Percentiles rank a stretch among this genome's conserved stretches.
Evolutionary conservation across 2,113 vertebrate species (phyloP).

Genomic region (Prietella phreatophila): DNA sequence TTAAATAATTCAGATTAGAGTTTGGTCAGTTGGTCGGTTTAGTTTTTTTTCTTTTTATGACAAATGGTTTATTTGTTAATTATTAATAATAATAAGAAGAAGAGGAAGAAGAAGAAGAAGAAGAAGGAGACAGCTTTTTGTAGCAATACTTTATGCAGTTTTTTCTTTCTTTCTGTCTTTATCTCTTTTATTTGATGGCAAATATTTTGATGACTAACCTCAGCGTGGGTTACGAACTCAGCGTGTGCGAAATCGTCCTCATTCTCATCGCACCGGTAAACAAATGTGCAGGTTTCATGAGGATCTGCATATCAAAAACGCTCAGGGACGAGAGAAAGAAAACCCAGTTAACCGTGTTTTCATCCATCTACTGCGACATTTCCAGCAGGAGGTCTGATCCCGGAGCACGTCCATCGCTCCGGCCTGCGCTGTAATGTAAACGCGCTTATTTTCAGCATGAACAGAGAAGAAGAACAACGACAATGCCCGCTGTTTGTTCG

Average conservation of each 20-base stretch:
- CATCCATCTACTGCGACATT: conserved; percentile 65
- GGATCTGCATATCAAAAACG: conserved; percentile 77
- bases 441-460: conserved; percentile 66
- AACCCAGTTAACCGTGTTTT: conserved; percentile 71
- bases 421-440: conserved; percentile 72
- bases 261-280: conserved; percentile 71
- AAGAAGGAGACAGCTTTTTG: background rate
- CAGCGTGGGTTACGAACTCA: background rate
- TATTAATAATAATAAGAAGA: too few species aligned
- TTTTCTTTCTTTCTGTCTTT: background rate
- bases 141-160: too few species aligned
- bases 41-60: background rate
- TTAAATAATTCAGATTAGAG: background rate
- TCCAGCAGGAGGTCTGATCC: conserved; percentile 66
- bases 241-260: conserved; percentile 59
- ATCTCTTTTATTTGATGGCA: background rate
- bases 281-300: conserved; percentile 63
- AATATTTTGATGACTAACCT: background rate
- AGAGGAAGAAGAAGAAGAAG: too few species aligned
- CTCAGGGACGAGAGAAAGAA: conserved; percentile 66
- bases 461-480: conserved; percentile 46
- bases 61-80: background rate
- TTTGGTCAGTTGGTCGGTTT: background rate
- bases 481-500: conserved; percentile 33
- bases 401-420: conserved; percentile 66